Evolutionary conservation across 2,113 vertebrate species (phyloP), one percentile per base, ranked within the genome.

Genomic region (Labeo rohita): DNA sequence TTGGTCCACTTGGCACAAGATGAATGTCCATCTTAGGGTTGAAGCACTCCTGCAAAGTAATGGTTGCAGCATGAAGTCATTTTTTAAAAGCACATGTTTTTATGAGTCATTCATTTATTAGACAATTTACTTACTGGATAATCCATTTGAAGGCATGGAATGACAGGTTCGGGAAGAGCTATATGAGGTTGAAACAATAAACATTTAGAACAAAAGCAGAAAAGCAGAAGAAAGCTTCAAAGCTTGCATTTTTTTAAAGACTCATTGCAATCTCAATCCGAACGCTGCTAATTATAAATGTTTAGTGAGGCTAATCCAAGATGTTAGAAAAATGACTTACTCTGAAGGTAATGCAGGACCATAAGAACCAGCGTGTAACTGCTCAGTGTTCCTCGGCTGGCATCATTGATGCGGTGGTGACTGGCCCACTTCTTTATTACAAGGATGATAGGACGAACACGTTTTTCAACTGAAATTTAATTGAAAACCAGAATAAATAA

Each of bases 321-420:
- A 21, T 7, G 6, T 18, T 18, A 52, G 23, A 28, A 78, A 23
- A 63, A 34, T 15, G 16, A 97, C 98, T 97, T 92, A 99, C 98
- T 98, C 94, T 99, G 98, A 94, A 99, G 97, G 93, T 97, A 99
- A 95, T 99, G 96, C 92, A 99, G 94, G 92, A 97, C 97, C 98
- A 99, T 98, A 92, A 99, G 93, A 63, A 96, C 97, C 89, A 99
- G 95, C 87, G 96, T 96, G 91, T 99, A 99, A 95, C 98, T 99
- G 96, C 79, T 99, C 88, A 99, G 93, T 83, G 98, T 99, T 91
- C 98, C 98, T 89, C 97, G 97, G 92, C 98, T 99, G 91, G 98
- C 98, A 89, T 99, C 96, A 63, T 99, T 99, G 93, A 99, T 98
- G 0, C 95, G 92, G 92, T 94, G 94, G 89, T 97, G 95, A 85